Evolutionary conservation across 2,113 vertebrate species (phyloP).

Genomic region (Grus americana): DNA sequence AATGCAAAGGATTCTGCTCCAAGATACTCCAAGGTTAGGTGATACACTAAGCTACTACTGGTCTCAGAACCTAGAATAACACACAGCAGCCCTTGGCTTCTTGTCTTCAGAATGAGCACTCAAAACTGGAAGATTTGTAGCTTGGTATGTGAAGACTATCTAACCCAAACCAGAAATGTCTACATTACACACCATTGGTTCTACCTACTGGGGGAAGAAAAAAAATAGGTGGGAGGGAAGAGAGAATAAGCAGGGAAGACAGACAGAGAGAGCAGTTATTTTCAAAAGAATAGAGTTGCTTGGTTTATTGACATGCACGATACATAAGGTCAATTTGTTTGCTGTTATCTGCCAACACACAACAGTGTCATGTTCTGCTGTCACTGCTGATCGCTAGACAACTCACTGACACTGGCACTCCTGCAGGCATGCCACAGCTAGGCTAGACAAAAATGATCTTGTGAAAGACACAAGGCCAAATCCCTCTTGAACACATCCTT

Average conservation of each 20-base stretch:
- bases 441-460: neutral
- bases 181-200: neutral
- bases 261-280: neutral
- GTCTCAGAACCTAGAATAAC: neutral
- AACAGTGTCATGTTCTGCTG: neutral
- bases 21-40: neutral
- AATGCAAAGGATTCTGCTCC: neutral
- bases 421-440: neutral
- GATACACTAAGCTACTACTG: neutral
- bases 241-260: neutral
- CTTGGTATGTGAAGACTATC: neutral
- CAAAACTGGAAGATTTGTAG: neutral
- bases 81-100: neutral
- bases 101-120: neutral
- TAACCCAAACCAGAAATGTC: neutral
- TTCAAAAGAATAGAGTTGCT: neutral
- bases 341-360: neutral
- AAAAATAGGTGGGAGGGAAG: rapidly evolving
- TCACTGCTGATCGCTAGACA: neutral
- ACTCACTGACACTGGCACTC: neutral
- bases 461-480: neutral
- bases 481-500: neutral
- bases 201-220: no score
- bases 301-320: neutral
- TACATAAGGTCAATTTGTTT: neutral